phyloP scores from a whole-genome alignment of 1,140 invertebrate genomes.

The Bactericera cockerelli region DNA sequence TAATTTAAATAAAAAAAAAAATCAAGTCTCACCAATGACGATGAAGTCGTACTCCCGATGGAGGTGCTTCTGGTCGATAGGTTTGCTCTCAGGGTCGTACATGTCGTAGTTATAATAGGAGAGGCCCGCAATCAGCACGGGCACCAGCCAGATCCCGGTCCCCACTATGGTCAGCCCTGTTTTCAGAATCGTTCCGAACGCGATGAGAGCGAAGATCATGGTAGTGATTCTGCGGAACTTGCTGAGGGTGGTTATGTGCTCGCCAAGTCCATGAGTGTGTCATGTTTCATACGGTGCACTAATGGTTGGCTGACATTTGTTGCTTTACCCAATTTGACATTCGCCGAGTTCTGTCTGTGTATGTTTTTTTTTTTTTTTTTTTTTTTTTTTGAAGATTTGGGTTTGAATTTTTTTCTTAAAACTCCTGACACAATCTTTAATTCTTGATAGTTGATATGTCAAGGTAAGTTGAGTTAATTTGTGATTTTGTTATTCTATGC shows the following conservation, averaged over 20 bases:
- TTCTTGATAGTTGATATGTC: too few species aligned
- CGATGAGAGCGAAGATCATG: constrained; percentile 23
- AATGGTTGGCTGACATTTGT: too few species aligned
- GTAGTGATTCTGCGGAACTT: not conserved
- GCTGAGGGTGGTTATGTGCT: not conserved
- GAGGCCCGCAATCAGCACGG: constrained; percentile 59
- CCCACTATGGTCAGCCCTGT: constrained; percentile 24
- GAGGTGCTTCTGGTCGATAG: constrained; percentile 38
- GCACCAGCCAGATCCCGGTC: constrained; percentile 59
- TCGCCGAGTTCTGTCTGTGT: too few species aligned
- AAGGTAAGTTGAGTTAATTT: too few species aligned
- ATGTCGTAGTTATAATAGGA: constrained; percentile 67
- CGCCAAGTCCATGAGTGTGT: not conserved
- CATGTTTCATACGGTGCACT: too few species aligned
- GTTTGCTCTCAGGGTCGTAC: constrained; percentile 58
- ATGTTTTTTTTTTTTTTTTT: too few species aligned
- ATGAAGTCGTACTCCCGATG: constrained; percentile 66
- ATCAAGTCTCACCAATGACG: constrained; percentile 49
- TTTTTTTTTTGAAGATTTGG: too few species aligned
- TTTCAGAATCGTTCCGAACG: constrained; percentile 23
- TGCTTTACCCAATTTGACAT: too few species aligned
- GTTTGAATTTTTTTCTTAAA: too few species aligned
- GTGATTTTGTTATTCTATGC: too few species aligned
- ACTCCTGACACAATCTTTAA: too few species aligned
- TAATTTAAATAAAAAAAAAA: too few species aligned